Percentiles rank a stretch among this genome's conserved stretches.
Conservation (phyloP, 2,888 invertebrate species). For the Rapana venosa region DNA sequence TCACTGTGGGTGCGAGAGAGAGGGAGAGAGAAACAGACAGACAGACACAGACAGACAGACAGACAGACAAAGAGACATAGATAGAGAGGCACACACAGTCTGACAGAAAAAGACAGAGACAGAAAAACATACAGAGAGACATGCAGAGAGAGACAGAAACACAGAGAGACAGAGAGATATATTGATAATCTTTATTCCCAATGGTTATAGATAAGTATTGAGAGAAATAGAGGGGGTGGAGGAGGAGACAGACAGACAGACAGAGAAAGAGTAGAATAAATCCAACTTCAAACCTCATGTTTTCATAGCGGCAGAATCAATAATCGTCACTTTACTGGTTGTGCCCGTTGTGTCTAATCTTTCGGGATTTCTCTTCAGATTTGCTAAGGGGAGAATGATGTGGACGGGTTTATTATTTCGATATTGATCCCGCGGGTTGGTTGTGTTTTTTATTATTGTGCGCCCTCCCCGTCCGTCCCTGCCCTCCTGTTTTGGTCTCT, state of each 20-base stretch:
- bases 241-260: background rate
- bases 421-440: background rate
- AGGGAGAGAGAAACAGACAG: background rate
- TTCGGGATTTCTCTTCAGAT: background rate
- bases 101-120: too few relatives aligned
- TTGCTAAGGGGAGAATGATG: background rate
- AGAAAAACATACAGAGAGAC: background rate
- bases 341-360: background rate
- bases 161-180: background rate
- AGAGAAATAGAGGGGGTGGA: background rate
- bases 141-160: background rate
- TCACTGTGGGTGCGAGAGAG: background rate
- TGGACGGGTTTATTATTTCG: background rate
- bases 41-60: background rate
- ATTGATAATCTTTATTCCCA: too few relatives aligned
- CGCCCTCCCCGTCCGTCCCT: too few relatives aligned
- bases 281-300: background rate
- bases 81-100: too few relatives aligned
- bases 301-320: background rate
- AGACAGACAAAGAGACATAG: background rate
- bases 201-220: too few relatives aligned
- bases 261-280: background rate
- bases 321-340: conserved; percentile 13
- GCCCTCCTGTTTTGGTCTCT: too few relatives aligned
- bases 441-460: too few relatives aligned